Base-by-base conservation (phyloP, 2,888 invertebrate genomes). In the Belgica antarctica region DNA sequence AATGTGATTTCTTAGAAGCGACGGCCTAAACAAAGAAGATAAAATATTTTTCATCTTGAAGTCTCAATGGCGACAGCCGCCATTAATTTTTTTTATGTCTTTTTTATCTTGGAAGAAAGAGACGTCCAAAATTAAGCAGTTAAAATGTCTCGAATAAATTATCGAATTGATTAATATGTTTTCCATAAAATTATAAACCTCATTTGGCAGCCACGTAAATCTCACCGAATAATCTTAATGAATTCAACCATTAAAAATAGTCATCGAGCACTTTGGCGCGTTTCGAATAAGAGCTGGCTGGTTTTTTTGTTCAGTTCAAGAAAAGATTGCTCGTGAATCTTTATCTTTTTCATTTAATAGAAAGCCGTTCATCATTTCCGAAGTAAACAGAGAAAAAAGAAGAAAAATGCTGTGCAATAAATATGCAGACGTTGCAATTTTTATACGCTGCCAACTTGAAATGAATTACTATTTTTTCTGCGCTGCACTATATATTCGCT, bases 141-240 rank as follows among this genome's bases (percentile, higher is more conserved):
- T 31, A 41, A 1, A 31, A 15, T 12, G 34, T 36, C 36, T 66
- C 25, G 66, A 47, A 66, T 66, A 66, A 66, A 66, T 66, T 66
- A 66, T 66, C 47, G 22, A 28, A 36, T 52, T 66, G 66, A 66
- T 66, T 66, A 66, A 66, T 66, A 66, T 66, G 22, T 66, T 66
- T 41, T 41, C 41, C 41, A 41, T 41, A 41, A 41, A 12, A 41
- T 41, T 41, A 41, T 41, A 41, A 66, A 66, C 15, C 46, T 41
- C 41, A 41, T 41, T 41, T 41, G 41, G 41, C 41, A 41, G 41
- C 15, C 12, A 4, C 41, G 41, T 41, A 41, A 41, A 41, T 41
- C 8, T 57, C 19, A 4, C 24, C 57, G 57, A 47, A 15, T 57
- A 57, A 57, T 24, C 22, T 57, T 15, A 57, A 57, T 57, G 57